Evolutionary conservation across 2,797 vertebrate genomes (phyloP).

Genomic region (Cetoscarus ocellatus): DNA sequence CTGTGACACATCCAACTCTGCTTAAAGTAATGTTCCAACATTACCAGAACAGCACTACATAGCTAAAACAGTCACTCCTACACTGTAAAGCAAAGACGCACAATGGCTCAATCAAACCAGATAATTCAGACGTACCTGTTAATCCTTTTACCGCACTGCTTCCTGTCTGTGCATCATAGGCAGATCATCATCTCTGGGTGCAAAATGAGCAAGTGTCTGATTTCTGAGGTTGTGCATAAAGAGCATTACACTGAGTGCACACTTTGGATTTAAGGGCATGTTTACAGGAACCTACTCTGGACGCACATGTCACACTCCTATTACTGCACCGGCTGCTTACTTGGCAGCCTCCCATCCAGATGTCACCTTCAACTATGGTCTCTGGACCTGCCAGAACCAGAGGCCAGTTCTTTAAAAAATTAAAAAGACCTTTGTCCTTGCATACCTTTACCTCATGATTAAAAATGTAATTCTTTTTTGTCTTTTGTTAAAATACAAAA

Average conservation of each 20-base stretch:
- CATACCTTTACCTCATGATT: neutral
- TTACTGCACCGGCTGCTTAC: slow-evolving; percentile 73
- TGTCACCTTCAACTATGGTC: slow-evolving; percentile 28
- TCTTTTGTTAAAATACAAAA: neutral
- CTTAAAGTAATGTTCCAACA: neutral
- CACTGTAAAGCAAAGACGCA: neutral
- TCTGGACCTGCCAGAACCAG: neutral
- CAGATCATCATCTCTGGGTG: slow-evolving; percentile 11
- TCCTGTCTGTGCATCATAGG: slow-evolving; percentile 21
- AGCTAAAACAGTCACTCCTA: neutral
- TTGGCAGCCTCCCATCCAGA: slow-evolving; percentile 57
- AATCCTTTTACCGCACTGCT: slow-evolving; percentile 21
- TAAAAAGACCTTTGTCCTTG: neutral
- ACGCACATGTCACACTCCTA: slow-evolving; percentile 65
- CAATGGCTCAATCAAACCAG: slow-evolving; percentile 10
- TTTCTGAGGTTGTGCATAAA: slow-evolving; percentile 29
- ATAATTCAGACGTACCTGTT: slow-evolving; percentile 44
- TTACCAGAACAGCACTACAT: neutral
- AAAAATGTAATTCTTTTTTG: neutral
- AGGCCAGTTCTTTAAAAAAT: neutral
- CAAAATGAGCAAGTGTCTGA: slow-evolving; percentile 13
- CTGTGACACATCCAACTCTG: neutral
- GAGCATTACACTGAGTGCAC: slow-evolving; percentile 31
- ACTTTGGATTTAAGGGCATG: slow-evolving; percentile 42
- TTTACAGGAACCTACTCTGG: slow-evolving; percentile 40